A percentile compares a stretch with the other conserved stretches of the same genome.
Evolutionary conservation across 2,888 invertebrate species (phyloP).

Genomic region (Gandaritis pyraliata): DNA sequence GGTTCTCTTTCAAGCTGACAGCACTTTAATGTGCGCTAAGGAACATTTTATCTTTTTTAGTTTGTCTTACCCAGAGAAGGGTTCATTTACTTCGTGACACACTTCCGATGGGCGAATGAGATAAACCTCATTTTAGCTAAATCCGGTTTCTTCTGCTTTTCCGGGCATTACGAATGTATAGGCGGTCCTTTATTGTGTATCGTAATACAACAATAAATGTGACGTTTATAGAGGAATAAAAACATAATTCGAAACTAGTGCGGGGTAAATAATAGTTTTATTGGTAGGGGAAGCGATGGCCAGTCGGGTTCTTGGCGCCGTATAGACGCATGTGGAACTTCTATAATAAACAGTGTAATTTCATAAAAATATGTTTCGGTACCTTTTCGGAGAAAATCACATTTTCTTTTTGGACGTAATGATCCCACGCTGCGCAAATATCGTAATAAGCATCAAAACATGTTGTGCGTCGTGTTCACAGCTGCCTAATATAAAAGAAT

Average conservation of each 20-base stretch:
- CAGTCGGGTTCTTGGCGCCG: constrained; percentile 65
- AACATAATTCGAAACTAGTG: constrained; percentile 52
- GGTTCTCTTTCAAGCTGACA: constrained; percentile 70
- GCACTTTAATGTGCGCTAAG: constrained; percentile 79
- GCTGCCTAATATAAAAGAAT: constrained; percentile 26
- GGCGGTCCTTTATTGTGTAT: constrained; percentile 20
- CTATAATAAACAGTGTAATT: constrained; percentile 37
- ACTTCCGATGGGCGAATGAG: constrained; percentile 71
- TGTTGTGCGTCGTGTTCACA: constrained; percentile 32
- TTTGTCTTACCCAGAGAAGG: constrained; percentile 76
- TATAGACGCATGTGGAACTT: constrained; percentile 46
- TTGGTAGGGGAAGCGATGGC: constrained; percentile 54
- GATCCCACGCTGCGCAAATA: constrained; percentile 44
- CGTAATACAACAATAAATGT: constrained; percentile 40
- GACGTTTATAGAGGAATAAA: constrained; percentile 60
- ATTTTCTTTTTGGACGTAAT: constrained; percentile 41
- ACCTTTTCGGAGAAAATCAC: constrained; percentile 32
- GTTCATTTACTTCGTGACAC: constrained; percentile 77
- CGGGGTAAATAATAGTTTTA: constrained; percentile 55
- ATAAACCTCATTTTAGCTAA: constrained; percentile 64
- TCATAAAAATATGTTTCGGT: constrained; percentile 32
- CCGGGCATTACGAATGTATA: constrained; percentile 47
- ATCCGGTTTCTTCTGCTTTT: constrained; percentile 64
- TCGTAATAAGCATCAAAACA: constrained; percentile 40
- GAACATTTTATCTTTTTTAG: constrained; percentile 81